Percentiles rank a stretch among this genome's conserved stretches.
Conservation (phyloP, 2,113 vertebrate species). For the Abramis brama region DNA sequence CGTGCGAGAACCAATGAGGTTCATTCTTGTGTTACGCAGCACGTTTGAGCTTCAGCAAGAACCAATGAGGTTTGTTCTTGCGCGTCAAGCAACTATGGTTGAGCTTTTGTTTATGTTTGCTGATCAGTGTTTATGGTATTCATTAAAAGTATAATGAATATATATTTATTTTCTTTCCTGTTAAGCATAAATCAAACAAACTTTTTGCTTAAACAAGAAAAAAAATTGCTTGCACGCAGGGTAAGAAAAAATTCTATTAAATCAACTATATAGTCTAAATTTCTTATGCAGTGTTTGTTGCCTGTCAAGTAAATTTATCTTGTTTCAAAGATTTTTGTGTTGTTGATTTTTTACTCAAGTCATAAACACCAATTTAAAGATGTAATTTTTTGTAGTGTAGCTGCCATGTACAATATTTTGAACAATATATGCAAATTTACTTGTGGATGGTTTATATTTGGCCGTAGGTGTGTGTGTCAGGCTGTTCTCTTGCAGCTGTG, state of each 20-base stretch:
- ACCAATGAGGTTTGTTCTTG: too few relatives aligned
- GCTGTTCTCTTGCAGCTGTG: conserved; percentile 64
- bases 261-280: not conserved
- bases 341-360: too few relatives aligned
- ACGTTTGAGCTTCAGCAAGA: too few relatives aligned
- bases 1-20: too few relatives aligned
- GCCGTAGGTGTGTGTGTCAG: conserved; percentile 46
- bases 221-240: rapidly evolving
- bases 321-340: not conserved
- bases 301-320: not conserved
- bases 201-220: not conserved
- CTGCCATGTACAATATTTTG: not conserved
- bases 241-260: not conserved
- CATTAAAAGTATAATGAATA: too few relatives aligned
- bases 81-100: too few relatives aligned
- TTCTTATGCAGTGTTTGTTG: not conserved
- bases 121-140: too few relatives aligned
- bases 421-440: not conserved
- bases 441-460: conserved; percentile 27
- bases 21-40: too few relatives aligned
- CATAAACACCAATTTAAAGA: not conserved
- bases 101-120: too few relatives aligned
- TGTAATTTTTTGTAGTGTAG: not conserved
- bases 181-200: not conserved
- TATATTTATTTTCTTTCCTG: not conserved